These are phyloP conservation scores for Psylliodes chrysocephalus DNA, from an alignment of 2,888 invertebrate species.

Conservation along the genomic window DNA sequence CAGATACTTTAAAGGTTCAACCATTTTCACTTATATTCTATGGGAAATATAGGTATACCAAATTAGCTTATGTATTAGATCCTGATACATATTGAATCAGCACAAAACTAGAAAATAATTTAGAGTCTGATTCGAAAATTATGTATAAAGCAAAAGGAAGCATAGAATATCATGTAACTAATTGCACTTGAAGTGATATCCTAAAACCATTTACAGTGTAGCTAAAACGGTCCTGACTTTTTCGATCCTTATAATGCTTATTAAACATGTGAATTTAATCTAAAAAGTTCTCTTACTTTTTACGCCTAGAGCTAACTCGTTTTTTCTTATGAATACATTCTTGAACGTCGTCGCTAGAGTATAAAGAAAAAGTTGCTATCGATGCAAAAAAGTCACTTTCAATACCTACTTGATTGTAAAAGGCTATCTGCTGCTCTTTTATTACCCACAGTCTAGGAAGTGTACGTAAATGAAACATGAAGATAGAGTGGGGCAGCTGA, in stretches of 20 bases:
- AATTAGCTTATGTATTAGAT: no score
- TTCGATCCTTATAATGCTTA: slow-evolving; percentile 16
- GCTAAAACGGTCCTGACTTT: not conserved
- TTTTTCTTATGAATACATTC: slow-evolving; percentile 24
- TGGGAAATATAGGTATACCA: no score
- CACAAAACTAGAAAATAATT: no score
- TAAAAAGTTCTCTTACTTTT: slow-evolving; percentile 5
- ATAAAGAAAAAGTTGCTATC: slow-evolving; percentile 31
- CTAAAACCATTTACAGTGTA: not conserved
- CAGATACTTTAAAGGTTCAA: no score
- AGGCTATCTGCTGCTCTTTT: slow-evolving; percentile 30
- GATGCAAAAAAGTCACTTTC: slow-evolving; percentile 40
- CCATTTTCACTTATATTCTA: no score
- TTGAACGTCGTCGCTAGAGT: slow-evolving; percentile 16
- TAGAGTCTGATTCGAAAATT: no score
- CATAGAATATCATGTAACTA: no score
- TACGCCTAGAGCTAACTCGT: slow-evolving; percentile 8
- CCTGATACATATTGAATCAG: no score
- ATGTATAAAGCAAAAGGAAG: no score
- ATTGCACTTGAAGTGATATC: no score
- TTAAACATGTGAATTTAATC: slow-evolving; percentile 24
- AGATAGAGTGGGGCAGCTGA: not conserved
- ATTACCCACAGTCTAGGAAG: not conserved
- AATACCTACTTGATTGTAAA: slow-evolving; percentile 38
- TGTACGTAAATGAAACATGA: not conserved